Evolutionary conservation across 2,797 vertebrate species (phyloP).

Genomic region (Pyrocephalus nanus): DNA sequence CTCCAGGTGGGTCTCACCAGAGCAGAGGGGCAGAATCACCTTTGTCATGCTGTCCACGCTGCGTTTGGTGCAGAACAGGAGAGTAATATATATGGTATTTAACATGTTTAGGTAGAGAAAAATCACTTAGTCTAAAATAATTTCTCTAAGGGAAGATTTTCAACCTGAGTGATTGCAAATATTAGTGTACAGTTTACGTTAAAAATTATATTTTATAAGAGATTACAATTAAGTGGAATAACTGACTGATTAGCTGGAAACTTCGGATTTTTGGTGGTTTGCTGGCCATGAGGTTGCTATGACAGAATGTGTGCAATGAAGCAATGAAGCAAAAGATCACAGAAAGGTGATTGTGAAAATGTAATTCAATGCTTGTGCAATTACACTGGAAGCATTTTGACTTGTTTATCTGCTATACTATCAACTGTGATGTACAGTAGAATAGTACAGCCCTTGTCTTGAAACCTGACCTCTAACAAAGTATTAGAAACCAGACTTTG

Average conservation of each 20-base stretch:
- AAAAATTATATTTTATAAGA: neutral
- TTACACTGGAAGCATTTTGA: neutral
- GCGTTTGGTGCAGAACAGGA: neutral
- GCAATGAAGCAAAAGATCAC: neutral
- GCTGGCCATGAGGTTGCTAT: neutral
- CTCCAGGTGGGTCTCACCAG: neutral
- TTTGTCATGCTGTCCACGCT: neutral
- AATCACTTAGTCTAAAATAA: neutral
- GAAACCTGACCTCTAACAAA: neutral
- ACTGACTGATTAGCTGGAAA: neutral
- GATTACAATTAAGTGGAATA: neutral
- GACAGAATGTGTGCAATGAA: neutral
- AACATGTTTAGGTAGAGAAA: neutral
- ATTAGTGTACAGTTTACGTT: neutral
- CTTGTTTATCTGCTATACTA: conserved; percentile 7
- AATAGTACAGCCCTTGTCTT: neutral
- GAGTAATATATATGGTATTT: neutral
- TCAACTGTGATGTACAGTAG: neutral
- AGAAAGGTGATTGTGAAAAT: neutral
- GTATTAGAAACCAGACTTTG: neutral
- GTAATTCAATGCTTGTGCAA: neutral
- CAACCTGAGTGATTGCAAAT: neutral
- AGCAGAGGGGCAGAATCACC: neutral
- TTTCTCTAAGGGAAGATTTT: neutral
- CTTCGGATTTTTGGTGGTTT: neutral